Evolutionary conservation across 2,797 vertebrate genomes (phyloP).

Genomic region (Helicolenus hilgendorfi): DNA sequence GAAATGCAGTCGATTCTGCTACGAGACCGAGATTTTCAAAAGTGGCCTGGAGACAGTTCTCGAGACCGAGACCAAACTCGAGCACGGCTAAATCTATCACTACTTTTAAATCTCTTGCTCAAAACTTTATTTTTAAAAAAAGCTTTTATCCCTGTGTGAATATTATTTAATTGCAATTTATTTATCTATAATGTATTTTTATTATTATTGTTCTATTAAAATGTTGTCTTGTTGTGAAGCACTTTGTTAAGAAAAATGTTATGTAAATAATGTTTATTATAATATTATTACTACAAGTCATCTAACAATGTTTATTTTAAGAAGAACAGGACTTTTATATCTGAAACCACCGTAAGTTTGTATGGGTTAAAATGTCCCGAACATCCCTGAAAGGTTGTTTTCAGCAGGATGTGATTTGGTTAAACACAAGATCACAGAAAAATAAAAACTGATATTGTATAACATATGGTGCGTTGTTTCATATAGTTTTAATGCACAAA

Average conservation of each 20-base stretch:
- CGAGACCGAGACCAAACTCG: too few species aligned
- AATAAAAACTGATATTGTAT: neutral
- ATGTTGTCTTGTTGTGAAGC: too few species aligned
- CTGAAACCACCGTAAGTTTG: neutral
- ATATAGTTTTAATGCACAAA: neutral
- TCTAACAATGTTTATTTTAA: neutral
- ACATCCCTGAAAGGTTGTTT: neutral
- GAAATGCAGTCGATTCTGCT: too few species aligned
- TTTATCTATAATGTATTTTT: too few species aligned
- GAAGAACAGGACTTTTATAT: neutral
- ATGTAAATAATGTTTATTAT: neutral
- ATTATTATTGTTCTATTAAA: too few species aligned
- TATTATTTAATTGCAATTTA: too few species aligned
- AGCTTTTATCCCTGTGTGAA: too few species aligned
- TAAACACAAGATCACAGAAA: neutral
- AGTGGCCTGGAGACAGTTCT: too few species aligned
- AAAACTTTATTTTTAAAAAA: too few species aligned
- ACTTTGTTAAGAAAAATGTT: neutral
- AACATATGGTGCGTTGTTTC: constrained; percentile 10
- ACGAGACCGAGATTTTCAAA: too few species aligned
- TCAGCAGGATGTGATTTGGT: neutral
- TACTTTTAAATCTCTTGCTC: too few species aligned
- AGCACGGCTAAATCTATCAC: too few species aligned
- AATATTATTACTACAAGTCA: neutral
- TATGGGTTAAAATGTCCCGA: neutral